Evolutionary conservation across 2,797 vertebrate genomes (phyloP).

Genomic region (Channallabes apus): DNA sequence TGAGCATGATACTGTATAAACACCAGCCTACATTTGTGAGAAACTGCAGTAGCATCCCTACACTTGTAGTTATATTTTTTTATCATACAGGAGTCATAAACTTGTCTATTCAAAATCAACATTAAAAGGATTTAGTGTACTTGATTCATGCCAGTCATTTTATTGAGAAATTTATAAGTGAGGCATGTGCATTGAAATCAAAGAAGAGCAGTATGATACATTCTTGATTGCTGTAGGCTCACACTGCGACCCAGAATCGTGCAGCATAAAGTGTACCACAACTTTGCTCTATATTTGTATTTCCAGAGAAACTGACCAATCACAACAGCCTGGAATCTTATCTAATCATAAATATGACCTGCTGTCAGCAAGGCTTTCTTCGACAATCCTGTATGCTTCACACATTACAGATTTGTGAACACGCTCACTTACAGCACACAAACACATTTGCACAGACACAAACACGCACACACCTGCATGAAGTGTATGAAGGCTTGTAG

Average conservation of each 20-base stretch:
- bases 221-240: background rate
- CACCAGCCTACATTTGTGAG: background rate
- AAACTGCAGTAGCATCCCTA: background rate
- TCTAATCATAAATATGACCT: conserved; percentile 1
- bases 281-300: background rate
- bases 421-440: background rate
- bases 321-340: background rate
- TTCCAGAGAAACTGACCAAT: background rate
- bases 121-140: background rate
- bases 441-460: background rate
- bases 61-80: background rate
- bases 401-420: background rate
- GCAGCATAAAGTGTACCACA: background rate
- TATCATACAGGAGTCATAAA: background rate
- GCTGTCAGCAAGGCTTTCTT: background rate
- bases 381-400: background rate
- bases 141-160: background rate
- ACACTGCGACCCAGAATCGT: background rate
- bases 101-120: background rate
- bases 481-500: conserved; percentile 30
- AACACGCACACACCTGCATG: conserved; percentile 27
- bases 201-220: background rate
- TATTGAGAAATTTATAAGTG: background rate
- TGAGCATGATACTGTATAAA: background rate
- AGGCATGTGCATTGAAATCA: background rate